phyloP scores from a whole-genome alignment of 2,888 invertebrate genomes.

The Volucella inanis region DNA sequence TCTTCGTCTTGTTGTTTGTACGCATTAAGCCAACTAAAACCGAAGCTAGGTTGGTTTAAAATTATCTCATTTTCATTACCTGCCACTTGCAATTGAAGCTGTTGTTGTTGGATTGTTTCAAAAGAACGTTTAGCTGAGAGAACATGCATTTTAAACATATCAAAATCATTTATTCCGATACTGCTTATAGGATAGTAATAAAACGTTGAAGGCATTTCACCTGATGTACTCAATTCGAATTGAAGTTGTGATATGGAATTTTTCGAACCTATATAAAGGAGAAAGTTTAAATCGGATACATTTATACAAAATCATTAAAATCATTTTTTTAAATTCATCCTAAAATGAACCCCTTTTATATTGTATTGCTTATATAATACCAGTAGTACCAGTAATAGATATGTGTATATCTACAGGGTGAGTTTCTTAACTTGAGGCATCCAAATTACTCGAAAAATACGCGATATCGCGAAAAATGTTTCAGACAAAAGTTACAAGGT shows the following conservation, averaged over 20 bases:
- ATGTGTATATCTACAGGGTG: no score
- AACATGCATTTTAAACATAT: conserved; percentile 78
- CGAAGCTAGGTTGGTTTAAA: conserved; percentile 36
- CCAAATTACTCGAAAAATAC: no score
- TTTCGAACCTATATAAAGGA: conserved; percentile 76
- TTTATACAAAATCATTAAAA: background rate
- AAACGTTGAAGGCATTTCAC: conserved; percentile 79
- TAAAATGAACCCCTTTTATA: no score
- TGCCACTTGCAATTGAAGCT: conserved; percentile 4
- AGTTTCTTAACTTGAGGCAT: no score
- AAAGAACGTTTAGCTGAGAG: conserved; percentile 78
- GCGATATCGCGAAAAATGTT: no score
- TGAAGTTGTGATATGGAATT: conserved; percentile 80
- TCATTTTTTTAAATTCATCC: no score
- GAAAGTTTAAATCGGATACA: background rate
- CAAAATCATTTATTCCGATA: conserved; percentile 78
- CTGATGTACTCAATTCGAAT: conserved; percentile 79
- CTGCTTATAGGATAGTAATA: conserved; percentile 80
- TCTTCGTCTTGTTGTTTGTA: conserved; percentile 81
- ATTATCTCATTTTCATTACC: conserved; percentile 19
- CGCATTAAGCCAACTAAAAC: conserved; percentile 80
- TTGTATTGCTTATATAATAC: no score
- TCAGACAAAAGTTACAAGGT: no score
- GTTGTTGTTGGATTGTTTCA: conserved; percentile 16
- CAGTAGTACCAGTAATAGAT: no score